These are phyloP conservation scores for Tupaia tana DNA, from an alignment of 2,113 vertebrate genomes.

Conservation along the genomic window DNA sequence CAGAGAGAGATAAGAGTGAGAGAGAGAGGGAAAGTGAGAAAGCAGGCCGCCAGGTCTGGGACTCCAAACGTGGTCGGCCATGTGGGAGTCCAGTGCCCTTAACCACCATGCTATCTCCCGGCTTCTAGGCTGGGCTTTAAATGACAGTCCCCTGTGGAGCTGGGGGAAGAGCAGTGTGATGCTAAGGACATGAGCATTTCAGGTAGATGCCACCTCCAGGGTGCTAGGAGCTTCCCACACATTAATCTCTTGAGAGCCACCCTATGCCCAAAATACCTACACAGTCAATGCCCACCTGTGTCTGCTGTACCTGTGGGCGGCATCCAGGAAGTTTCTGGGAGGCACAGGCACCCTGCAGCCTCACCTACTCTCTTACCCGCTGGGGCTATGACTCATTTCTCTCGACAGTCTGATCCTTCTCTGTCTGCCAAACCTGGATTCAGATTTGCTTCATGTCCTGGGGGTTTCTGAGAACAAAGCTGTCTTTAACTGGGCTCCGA, in stretches of 20 bases:
- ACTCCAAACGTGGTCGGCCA: no score
- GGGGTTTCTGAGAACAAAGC: slow-evolving; percentile 53
- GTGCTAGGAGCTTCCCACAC: neutral
- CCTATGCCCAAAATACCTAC: slow-evolving; percentile 38
- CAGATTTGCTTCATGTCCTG: slow-evolving; percentile 25
- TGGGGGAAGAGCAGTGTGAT: neutral
- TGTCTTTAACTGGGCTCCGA: slow-evolving; percentile 30
- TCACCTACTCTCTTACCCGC: neutral
- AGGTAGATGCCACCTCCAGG: neutral
- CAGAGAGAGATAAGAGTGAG: no score
- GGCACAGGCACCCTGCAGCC: neutral
- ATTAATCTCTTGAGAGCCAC: neutral
- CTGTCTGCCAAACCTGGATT: slow-evolving; percentile 49
- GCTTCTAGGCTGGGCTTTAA: neutral
- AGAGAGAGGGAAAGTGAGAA: no score
- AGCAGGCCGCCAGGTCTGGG: no score
- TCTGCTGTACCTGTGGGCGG: neutral
- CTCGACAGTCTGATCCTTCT: slow-evolving; percentile 43
- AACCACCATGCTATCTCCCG: no score
- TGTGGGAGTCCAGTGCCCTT: no score
- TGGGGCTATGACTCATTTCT: slow-evolving; percentile 60
- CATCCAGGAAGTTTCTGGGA: slow-evolving; percentile 37
- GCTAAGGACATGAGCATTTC: neutral
- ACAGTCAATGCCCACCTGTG: slow-evolving; percentile 11
- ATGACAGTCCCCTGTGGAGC: neutral